Base-by-base conservation (phyloP, 2,888 invertebrate species). In the Scaptomyza caliginosa region DNA sequence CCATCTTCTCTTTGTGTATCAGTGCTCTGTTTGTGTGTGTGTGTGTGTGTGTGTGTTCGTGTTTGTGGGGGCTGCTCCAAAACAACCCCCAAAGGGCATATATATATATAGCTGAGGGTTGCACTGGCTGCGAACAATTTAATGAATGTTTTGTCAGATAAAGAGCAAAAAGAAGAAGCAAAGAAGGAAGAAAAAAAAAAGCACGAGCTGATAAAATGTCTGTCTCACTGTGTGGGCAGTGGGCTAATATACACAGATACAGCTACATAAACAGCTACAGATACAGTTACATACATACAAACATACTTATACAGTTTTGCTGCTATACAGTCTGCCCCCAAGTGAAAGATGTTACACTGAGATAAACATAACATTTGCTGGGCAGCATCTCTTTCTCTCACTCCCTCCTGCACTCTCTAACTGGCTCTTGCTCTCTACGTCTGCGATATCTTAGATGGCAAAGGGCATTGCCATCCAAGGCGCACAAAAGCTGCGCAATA, bases 381-480 rank as follows among this genome's bases (percentile, higher is more conserved):
- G 59, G 65, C 73, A 66, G 56, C 52, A 65, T 56, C 59, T 45
- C 5, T 21, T 13, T 21, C 17, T 21, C 4, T 1, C 24, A 24
- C 55, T 55, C 63, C 28, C 23, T 34, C n/a, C 32, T 19, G 13
- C 38, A 7, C 46, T n/a, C 30, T 13, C 13, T 32, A 5, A 5
- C 28, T 10, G 26, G 7, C 46, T 3, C 19, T 8, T 2, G 2
- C 34, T 13, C n/a, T 8, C 82, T 81, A 74, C 71, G 78, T n/a
- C 73, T 67, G 64, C 70, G 71, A 74, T 88, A 88, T 89, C 89
- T 89, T 52, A 88, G 89, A 89, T 89, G 77, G 79, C 76, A 89
- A 89, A 89, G 89, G 89, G 87, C 89, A 88, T 89, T 89, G 89
- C 82, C 89, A 86, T 87, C 74, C 69, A 64, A 67, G 73, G 80